phyloP scores from a whole-genome alignment of 2,888 invertebrate species.

The Liodrosophila aerea region DNA sequence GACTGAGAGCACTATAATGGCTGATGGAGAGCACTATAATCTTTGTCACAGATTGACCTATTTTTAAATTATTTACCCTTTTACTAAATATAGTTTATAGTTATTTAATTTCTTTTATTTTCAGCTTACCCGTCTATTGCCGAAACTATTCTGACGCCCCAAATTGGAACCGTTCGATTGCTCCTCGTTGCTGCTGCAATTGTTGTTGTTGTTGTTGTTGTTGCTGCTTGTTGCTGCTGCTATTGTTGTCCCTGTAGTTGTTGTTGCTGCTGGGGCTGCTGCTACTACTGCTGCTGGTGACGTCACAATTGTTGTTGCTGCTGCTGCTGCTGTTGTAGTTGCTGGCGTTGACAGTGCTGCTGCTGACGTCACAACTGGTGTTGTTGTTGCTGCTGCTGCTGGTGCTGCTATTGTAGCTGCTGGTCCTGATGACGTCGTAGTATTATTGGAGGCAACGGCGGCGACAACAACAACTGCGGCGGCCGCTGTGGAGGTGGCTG shows the following conservation, averaged over 20 bases:
- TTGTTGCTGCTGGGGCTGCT: conserved; percentile 29
- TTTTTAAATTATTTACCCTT: conserved; percentile 12
- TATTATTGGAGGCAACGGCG: conserved; percentile 63
- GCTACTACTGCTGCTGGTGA: conserved; percentile 31
- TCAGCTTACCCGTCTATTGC: conserved; percentile 81
- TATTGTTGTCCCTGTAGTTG: conserved; percentile 13
- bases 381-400: conserved; percentile 14
- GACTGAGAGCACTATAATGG: conserved; percentile 11
- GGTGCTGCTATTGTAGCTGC: conserved; percentile 17
- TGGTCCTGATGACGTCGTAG: conserved; percentile 50
- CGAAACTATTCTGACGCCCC: conserved; percentile 82
- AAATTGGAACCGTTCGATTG: conserved; percentile 55
- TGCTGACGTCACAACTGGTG: conserved; percentile 17
- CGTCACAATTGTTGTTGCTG: conserved; percentile 40
- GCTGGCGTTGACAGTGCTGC: conserved; percentile 16
- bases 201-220: conserved; percentile 55
- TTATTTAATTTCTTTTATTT: not conserved
- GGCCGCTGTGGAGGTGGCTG: conserved; percentile 69
- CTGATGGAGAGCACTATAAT: conserved; percentile 21
- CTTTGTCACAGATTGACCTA: conserved; percentile 40
- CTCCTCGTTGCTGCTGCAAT: conserved; percentile 69
- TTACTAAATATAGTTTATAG: not conserved
- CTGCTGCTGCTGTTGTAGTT: conserved; percentile 22
- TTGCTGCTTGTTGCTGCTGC: conserved; percentile 16
- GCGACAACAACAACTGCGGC: conserved; percentile 72